Evolutionary conservation across 2,113 vertebrate genomes (phyloP).

Genomic region (Prunella himalayana): DNA sequence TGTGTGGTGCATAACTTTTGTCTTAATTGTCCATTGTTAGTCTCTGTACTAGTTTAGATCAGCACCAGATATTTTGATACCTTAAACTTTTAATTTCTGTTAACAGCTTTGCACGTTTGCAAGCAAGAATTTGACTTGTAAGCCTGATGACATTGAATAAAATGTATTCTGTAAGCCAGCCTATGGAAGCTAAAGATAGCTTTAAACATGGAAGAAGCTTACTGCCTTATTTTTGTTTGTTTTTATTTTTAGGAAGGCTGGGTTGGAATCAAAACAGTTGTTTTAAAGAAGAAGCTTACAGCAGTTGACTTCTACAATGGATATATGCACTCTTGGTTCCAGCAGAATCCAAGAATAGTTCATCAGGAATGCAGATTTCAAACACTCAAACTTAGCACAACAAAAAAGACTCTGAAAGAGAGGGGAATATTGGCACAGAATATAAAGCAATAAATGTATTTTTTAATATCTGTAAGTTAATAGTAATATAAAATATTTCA

Average conservation of each 20-base stretch:
- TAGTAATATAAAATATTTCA: neutral
- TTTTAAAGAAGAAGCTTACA: constrained; percentile 84
- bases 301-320: constrained; percentile 94
- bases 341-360: constrained; percentile 5
- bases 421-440: constrained; percentile 11
- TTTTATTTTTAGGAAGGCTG: constrained; percentile 81
- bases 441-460: neutral
- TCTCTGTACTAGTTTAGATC: neutral
- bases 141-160: neutral
- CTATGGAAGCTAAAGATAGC: neutral
- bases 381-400: constrained; percentile 61
- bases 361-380: constrained; percentile 73
- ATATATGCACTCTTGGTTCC: constrained; percentile 83
- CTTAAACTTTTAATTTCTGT: neutral
- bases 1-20: neutral
- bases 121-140: neutral
- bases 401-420: constrained; percentile 35
- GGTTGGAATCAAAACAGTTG: constrained; percentile 81
- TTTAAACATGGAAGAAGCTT: neutral
- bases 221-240: neutral
- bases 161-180: neutral
- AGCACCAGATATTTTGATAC: neutral
- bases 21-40: neutral
- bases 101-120: neutral
- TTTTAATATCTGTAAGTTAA: neutral